These are phyloP conservation scores for Xerus inauris DNA, from an alignment of 2,113 vertebrate genomes.

Conservation along the genomic window DNA sequence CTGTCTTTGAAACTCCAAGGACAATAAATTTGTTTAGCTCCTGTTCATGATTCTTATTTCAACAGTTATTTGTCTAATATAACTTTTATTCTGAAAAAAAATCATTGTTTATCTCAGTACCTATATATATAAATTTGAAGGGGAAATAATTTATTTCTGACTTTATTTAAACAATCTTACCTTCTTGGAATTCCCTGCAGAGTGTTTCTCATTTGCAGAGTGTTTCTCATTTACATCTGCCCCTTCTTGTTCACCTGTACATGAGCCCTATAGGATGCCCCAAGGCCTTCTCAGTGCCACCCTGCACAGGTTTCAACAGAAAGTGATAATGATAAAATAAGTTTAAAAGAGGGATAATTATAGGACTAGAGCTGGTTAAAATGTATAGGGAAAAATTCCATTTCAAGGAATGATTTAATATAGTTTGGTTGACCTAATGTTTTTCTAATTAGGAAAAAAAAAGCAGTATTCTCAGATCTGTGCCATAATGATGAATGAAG, in stretches of 20 bases:
- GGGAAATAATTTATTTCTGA: not conserved
- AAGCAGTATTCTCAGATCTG: not conserved
- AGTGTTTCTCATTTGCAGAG: too few relatives aligned
- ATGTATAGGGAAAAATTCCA: not conserved
- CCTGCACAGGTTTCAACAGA: not conserved
- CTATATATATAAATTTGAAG: not conserved
- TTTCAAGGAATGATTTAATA: not conserved
- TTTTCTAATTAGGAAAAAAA: not conserved
- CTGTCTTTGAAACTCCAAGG: not conserved
- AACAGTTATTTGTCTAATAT: not conserved
- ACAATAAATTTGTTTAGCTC: not conserved
- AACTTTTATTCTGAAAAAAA: not conserved
- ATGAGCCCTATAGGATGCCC: not conserved
- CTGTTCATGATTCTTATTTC: not conserved
- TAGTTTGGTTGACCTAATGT: not conserved
- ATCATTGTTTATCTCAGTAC: not conserved
- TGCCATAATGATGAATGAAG: not conserved
- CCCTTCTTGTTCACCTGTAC: not conserved
- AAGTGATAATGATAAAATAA: not conserved
- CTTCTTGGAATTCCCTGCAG: not conserved
- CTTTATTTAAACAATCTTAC: not conserved
- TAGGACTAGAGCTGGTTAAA: not conserved
- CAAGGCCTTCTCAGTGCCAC: not conserved
- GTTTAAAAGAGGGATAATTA: too few relatives aligned
- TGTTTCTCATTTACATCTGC: not conserved